Evolutionary conservation across 1,140 invertebrate species (phyloP).

Genomic region (Pinna nobilis): DNA sequence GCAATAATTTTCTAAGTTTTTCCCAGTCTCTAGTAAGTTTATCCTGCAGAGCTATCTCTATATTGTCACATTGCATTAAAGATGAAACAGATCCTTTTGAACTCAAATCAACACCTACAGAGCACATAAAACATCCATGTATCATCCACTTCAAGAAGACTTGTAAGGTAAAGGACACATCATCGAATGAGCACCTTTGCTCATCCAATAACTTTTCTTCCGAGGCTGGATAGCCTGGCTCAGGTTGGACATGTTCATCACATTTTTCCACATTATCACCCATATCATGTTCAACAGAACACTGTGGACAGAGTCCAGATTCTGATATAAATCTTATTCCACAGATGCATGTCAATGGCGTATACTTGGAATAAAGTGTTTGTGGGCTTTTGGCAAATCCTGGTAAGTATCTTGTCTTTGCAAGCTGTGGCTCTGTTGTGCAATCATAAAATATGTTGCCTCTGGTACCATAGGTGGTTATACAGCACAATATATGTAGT

Average conservation of each 20-base stretch:
- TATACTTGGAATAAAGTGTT: not conserved
- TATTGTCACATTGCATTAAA: not conserved
- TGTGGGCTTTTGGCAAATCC: not conserved
- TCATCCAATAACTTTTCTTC: too few species aligned
- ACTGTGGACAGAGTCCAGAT: conserved; percentile 2
- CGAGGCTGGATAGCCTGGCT: too few species aligned
- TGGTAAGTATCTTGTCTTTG: not conserved
- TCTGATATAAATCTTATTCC: conserved; percentile 1
- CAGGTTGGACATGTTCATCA: too few species aligned
- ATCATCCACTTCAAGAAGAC: not conserved
- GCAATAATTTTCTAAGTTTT: not conserved
- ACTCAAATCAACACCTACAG: not conserved
- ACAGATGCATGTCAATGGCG: not conserved
- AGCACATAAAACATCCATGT: not conserved
- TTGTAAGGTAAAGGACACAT: not conserved
- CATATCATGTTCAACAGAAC: not conserved
- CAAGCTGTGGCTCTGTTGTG: not conserved
- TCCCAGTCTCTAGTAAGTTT: not conserved
- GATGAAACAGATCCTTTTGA: not conserved
- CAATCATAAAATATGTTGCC: conserved; percentile 17
- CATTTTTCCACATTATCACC: not conserved
- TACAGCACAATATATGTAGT: conserved; percentile 22
- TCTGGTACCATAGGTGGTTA: not conserved
- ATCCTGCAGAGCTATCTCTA: not conserved
- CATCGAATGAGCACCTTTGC: too few species aligned